Evolutionary conservation across 2,113 vertebrate species (phyloP), one percentile per base, ranked within the genome.

Genomic region (Capra hircus): DNA sequence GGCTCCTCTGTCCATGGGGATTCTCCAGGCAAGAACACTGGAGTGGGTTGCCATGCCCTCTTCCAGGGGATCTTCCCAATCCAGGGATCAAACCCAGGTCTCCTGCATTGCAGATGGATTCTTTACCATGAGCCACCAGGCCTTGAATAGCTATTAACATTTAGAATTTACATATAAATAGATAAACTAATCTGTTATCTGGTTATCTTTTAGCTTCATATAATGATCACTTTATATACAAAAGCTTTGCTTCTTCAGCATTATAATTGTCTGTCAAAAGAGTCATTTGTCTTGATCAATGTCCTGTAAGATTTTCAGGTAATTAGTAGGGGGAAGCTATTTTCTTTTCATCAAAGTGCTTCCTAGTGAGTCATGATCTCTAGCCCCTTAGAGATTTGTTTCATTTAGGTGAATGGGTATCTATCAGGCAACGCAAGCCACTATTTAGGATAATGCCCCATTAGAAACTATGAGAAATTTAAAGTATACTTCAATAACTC

Each of bases 391-490:
- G 48, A 52, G 45, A 88, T 52, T 19, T 2, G 71, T 64, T 96
- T 97, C 83, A 91, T 98, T 97, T 82, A 55, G 81, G 74, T 93
- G 27, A 28, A 55, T 81, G 21, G 23, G 3, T 80, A 36, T 94
- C 90, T 97, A 92, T 90, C 93, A 90, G 89, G 8, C 15, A 88
- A 95, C 40, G 15, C 11, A 96, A 98, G 95, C 67, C 53, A 92
- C 77, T 95, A 82, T 86, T 97, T 92, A 83, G 15, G 8, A 90
- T 74, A 96, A 95, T 67, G 40, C 81, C 87, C 40, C 55, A 93
- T 95, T 88, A 95, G 59, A 91, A 95, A 87, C 25, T 23, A 93
- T 0, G 1, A 91, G 36, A 84, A 71, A 93, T 27, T 90, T 55
- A 74, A n/a, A 52, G 55, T 27, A 52, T 11, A 77, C 27, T 84